These are phyloP conservation scores for Drosophila auraria DNA, from an alignment of 1,140 invertebrate species.

Conservation along the genomic window DNA sequence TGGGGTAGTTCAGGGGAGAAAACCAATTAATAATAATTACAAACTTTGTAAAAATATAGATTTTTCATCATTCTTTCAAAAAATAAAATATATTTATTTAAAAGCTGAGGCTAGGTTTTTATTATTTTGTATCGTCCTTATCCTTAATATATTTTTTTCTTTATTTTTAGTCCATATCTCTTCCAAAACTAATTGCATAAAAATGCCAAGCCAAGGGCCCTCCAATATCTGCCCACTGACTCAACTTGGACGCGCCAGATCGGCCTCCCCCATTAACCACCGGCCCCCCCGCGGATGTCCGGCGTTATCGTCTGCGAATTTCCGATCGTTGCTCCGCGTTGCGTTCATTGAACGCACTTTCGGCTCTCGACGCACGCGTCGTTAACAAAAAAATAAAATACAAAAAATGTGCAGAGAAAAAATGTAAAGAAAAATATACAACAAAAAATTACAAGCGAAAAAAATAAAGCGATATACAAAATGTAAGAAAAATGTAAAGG, in stretches of 20 bases:
- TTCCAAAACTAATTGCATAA: not conserved
- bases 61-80: not conserved
- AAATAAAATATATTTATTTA: not conserved
- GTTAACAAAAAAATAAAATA: constrained; percentile 27
- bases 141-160: not conserved
- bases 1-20: too few species aligned
- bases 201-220: constrained; percentile 16
- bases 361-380: constrained; percentile 51
- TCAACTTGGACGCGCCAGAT: constrained; percentile 35
- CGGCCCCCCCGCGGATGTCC: constrained; percentile 16
- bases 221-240: constrained; percentile 17
- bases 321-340: constrained; percentile 52
- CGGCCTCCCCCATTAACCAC: constrained; percentile 9
- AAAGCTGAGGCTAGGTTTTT: not conserved
- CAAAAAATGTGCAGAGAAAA: constrained; percentile 15
- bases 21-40: not conserved
- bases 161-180: not conserved
- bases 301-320: constrained; percentile 47
- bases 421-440: constrained; percentile 13
- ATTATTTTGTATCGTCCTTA: not conserved
- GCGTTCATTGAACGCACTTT: constrained; percentile 81
- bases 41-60: not conserved
- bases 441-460: constrained; percentile 16
- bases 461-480: constrained; percentile 3
- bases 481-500: constrained; percentile 14